Conservation (phyloP, 2,797 vertebrate species). For the Myripristis murdjan region DNA sequence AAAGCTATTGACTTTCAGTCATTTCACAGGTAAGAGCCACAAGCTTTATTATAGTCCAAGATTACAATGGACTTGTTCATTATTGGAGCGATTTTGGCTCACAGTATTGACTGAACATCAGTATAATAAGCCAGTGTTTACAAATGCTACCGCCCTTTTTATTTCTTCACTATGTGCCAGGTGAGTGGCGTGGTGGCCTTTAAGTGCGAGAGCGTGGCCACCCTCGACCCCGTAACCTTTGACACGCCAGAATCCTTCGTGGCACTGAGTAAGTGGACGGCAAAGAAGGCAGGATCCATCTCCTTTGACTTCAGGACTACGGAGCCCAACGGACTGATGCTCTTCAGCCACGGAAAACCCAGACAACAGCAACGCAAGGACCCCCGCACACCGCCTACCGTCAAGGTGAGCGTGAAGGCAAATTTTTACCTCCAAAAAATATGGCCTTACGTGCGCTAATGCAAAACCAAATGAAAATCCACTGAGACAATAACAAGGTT, state of each 20-base stretch:
- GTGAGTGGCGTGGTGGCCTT: slow-evolving; percentile 97
- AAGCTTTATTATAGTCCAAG: slow-evolving; percentile 45
- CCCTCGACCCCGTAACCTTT: slow-evolving; percentile 98
- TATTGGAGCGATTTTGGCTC: slow-evolving; percentile 26
- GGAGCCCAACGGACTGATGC: slow-evolving; percentile 96
- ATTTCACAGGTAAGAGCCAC: slow-evolving; percentile 40
- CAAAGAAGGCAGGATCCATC: slow-evolving; percentile 98
- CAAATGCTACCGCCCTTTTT: neutral
- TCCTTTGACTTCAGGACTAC: slow-evolving; percentile 99
- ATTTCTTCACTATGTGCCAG: slow-evolving; percentile 44
- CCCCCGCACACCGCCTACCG: slow-evolving; percentile 93
- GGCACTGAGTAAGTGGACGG: slow-evolving; percentile 97
- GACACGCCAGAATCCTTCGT: slow-evolving; percentile 98
- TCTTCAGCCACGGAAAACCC: slow-evolving; percentile 98
- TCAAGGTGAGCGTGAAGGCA: slow-evolving; percentile 80
- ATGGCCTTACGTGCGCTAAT: too few species aligned
- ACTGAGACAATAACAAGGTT: too few species aligned
- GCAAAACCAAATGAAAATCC: too few species aligned
- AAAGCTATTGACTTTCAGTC: slow-evolving; percentile 55
- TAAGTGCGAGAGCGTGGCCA: slow-evolving; percentile 98
- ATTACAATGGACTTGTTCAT: slow-evolving; percentile 29
- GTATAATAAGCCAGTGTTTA: neutral
- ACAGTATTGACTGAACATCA: slow-evolving; percentile 25
- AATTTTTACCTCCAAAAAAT: neutral
- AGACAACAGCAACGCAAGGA: slow-evolving; percentile 94